A percentile compares a stretch with the other conserved stretches of the same genome.
phyloP scores from a whole-genome alignment of 2,113 vertebrate species.

The Tympanuchus pallidicinctus region DNA sequence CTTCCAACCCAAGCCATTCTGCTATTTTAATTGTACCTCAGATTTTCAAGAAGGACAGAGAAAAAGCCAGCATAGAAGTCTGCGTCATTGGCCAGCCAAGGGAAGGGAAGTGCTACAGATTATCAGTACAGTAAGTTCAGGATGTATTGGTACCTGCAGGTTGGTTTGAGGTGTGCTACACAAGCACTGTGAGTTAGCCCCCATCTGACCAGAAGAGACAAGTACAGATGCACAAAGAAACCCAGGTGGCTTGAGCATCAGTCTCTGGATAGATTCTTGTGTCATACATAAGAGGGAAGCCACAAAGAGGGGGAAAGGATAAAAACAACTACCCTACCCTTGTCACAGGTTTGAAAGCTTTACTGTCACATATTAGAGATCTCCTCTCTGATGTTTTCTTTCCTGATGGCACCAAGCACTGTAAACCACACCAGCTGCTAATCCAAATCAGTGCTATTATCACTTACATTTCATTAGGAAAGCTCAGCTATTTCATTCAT shows the following conservation, averaged over 20 bases:
- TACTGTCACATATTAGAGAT: background rate
- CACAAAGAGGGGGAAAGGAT: background rate
- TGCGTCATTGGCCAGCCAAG: background rate
- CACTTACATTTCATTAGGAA: background rate
- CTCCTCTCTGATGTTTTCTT: background rate
- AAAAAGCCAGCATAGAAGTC: background rate
- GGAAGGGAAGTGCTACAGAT: accelerated
- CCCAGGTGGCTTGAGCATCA: background rate
- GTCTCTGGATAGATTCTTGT: background rate
- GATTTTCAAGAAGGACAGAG: background rate
- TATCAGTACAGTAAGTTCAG: background rate
- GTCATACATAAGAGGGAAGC: background rate
- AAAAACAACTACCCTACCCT: background rate
- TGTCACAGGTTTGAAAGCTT: background rate
- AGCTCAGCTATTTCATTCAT: background rate
- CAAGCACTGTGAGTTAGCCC: background rate
- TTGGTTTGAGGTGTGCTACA: background rate
- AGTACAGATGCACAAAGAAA: background rate
- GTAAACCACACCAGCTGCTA: background rate
- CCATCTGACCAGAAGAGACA: background rate
- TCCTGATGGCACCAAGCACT: background rate
- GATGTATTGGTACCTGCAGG: background rate
- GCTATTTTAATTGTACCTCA: background rate
- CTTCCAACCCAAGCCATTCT: background rate
- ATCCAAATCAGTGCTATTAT: background rate